Evolutionary conservation across 2,888 invertebrate species (phyloP).

Genomic region (Phaedon cochleariae): DNA sequence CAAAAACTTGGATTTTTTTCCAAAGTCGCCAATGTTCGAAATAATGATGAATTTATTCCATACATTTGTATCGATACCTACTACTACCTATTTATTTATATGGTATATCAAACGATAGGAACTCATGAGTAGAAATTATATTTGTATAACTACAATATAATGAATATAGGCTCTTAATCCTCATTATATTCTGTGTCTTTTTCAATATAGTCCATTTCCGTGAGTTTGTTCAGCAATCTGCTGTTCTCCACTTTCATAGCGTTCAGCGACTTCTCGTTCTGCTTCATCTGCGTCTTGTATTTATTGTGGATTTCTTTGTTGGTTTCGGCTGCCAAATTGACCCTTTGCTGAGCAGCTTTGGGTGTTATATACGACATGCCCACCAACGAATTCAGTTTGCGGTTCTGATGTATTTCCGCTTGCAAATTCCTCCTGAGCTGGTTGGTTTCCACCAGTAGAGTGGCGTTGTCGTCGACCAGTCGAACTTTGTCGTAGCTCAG

Average conservation of each 20-base stretch:
- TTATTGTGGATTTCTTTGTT: constrained; percentile 68
- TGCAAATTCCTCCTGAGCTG: constrained; percentile 75
- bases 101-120: too few relatives aligned
- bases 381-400: constrained; percentile 77
- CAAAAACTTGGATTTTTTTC: too few relatives aligned
- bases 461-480: constrained; percentile 75
- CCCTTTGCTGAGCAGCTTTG: constrained; percentile 69
- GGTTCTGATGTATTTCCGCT: constrained; percentile 70
- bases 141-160: too few relatives aligned
- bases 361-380: constrained; percentile 70
- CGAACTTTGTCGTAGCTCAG: constrained; percentile 59
- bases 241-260: constrained; percentile 61
- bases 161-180: too few relatives aligned
- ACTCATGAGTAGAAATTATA: too few relatives aligned
- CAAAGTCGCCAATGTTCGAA: too few relatives aligned
- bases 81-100: too few relatives aligned
- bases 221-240: constrained; percentile 50
- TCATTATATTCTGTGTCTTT: constrained; percentile 17
- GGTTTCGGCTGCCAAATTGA: constrained; percentile 70
- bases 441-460: constrained; percentile 81
- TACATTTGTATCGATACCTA: too few relatives aligned
- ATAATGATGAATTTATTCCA: too few relatives aligned
- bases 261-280: constrained; percentile 61
- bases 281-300: constrained; percentile 52
- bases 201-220: constrained; percentile 29